Conservation (phyloP, 2,888 invertebrate genomes). For the Geophilus truncorum region DNA sequence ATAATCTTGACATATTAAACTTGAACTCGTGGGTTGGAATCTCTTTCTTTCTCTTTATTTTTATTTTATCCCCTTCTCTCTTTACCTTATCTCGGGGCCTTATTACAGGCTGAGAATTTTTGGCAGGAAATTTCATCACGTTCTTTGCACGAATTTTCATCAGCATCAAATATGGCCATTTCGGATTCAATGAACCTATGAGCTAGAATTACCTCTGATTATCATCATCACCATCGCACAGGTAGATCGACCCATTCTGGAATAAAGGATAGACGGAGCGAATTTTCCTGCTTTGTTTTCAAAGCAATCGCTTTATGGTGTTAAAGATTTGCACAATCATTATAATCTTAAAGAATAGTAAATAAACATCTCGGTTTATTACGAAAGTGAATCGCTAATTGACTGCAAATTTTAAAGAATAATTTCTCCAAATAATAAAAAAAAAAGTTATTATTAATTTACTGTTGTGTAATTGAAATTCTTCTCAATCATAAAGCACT, state of each 20-base stretch:
- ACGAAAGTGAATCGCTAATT: too few species aligned
- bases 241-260: neutral
- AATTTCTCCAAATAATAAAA: too few species aligned
- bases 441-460: too few species aligned
- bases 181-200: conserved; percentile 5
- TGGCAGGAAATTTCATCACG: neutral
- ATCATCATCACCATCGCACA: conserved; percentile 16
- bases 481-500: too few species aligned
- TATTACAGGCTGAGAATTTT: neutral
- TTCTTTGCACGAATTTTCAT: conserved; percentile 1
- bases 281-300: neutral
- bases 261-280: neutral
- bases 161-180: conserved; percentile 8
- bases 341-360: too few species aligned
- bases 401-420: too few species aligned
- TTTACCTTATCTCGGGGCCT: neutral
- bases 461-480: neutral
- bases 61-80: neutral
- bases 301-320: neutral
- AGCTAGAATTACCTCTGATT: conserved; percentile 4
- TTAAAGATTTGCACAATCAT: neutral
- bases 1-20: neutral
- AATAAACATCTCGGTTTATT: too few species aligned
- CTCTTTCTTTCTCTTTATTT: neutral
- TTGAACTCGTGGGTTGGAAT: neutral